phyloP scores from a whole-genome alignment of 2,888 invertebrate genomes.

The Arenicola marina region DNA sequence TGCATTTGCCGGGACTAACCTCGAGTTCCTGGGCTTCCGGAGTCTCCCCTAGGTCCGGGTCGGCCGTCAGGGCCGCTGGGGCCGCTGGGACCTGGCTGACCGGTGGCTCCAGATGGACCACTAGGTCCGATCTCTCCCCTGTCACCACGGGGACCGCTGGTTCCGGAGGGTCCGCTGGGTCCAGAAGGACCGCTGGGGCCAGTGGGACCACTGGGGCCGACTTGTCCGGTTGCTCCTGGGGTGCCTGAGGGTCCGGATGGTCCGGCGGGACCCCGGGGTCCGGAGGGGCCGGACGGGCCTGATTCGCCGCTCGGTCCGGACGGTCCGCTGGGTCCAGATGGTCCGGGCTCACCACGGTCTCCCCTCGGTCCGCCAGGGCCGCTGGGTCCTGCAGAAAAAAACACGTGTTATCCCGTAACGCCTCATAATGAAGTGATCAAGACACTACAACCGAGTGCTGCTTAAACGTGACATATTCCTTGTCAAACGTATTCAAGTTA shows the following conservation, averaged over 20 bases:
- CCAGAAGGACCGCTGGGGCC: conserved; percentile 7
- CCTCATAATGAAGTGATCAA: too few species aligned
- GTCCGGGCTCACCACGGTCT: conserved; percentile 18
- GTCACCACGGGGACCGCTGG: conserved; percentile 6
- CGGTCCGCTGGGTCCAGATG: not conserved
- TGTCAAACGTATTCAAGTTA: conserved; percentile 5
- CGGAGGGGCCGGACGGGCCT: conserved; percentile 36
- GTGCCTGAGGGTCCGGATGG: conserved; percentile 23
- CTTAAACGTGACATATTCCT: not conserved
- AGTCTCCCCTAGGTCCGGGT: not conserved
- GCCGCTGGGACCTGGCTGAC: conserved; percentile 9
- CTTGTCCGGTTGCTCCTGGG: conserved; percentile 11
- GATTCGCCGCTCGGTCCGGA: not conserved
- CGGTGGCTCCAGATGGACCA: conserved; percentile 12
- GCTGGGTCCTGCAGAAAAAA: conserved; percentile 10
- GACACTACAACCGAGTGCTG: too few species aligned
- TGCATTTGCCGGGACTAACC: too few species aligned
- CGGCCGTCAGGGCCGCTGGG: not conserved
- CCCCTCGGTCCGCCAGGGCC: conserved; percentile 15
- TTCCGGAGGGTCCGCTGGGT: conserved; percentile 2
- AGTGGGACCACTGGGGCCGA: too few species aligned
- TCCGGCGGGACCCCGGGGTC: conserved; percentile 42
- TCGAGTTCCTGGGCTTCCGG: not conserved
- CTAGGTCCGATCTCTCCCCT: conserved; percentile 1
- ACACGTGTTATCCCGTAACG: too few species aligned